These are phyloP conservation scores for Sciurus carolinensis DNA, from an alignment of 2,797 vertebrate genomes.

Conservation along the genomic window DNA sequence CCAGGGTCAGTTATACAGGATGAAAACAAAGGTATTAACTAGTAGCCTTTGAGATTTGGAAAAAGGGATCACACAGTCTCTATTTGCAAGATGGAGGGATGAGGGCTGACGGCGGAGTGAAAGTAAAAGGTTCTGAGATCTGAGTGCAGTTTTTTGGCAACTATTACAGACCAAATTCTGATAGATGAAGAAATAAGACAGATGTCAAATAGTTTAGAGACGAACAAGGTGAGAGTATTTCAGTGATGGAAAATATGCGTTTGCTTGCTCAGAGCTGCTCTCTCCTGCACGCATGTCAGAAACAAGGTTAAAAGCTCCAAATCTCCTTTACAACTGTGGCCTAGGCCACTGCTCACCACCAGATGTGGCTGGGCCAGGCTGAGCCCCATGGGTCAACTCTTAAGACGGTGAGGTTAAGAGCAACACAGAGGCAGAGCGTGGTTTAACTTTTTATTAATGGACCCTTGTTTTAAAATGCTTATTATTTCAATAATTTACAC, in stretches of 20 bases:
- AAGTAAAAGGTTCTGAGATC: background rate
- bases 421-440: background rate
- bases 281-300: background rate
- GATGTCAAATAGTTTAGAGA: background rate
- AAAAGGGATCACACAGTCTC: background rate
- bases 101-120: background rate
- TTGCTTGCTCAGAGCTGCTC: background rate
- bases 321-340: background rate
- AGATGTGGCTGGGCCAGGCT: rapidly evolving
- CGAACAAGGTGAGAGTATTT: background rate
- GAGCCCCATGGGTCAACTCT: rapidly evolving
- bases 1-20: background rate
- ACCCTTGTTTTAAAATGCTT: conserved; percentile 14
- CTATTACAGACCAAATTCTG: background rate
- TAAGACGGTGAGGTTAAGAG: background rate
- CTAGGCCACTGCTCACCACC: too few species aligned
- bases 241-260: background rate
- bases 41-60: background rate
- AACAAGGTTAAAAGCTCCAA: background rate
- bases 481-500: background rate
- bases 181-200: conserved; percentile 22
- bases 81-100: background rate
- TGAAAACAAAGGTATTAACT: background rate
- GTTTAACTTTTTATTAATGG: background rate
- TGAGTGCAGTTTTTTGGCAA: background rate